Evolutionary conservation across 2,797 vertebrate genomes (phyloP).

Genomic region (Chelmon rostratus): DNA sequence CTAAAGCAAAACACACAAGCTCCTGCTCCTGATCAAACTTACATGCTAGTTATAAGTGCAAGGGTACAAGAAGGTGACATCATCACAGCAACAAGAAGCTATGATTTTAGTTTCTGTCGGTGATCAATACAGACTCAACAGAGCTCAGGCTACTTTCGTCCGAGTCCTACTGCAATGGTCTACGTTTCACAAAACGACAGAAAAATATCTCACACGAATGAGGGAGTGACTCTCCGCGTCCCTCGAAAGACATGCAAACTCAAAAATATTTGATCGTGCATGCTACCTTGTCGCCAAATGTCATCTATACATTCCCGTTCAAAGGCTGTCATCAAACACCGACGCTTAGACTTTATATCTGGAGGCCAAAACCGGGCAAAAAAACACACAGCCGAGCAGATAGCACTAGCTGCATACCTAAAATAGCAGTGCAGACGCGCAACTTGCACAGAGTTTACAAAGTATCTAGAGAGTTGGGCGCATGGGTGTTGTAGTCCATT

Average conservation of each 20-base stretch:
- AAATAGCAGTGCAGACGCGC: slow-evolving; percentile 83
- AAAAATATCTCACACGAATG: slow-evolving; percentile 42
- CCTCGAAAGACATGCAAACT: slow-evolving; percentile 56
- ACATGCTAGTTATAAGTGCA: slow-evolving; percentile 25
- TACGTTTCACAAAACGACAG: slow-evolving; percentile 29
- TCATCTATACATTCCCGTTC: slow-evolving; percentile 21
- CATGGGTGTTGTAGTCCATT: slow-evolving; percentile 87
- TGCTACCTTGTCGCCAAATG: slow-evolving; percentile 48
- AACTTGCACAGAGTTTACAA: slow-evolving; percentile 91
- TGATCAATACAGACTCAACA: neutral
- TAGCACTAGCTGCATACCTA: slow-evolving; percentile 82
- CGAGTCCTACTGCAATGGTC: slow-evolving; percentile 15
- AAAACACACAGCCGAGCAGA: slow-evolving; percentile 59
- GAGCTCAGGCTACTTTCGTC: neutral
- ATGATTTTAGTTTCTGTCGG: neutral
- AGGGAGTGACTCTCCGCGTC: slow-evolving; percentile 64
- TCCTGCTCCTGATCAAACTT: slow-evolving; percentile 27
- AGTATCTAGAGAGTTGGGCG: slow-evolving; percentile 82
- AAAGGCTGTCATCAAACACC: slow-evolving; percentile 35
- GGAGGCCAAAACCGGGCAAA: slow-evolving; percentile 42
- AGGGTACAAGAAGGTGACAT: slow-evolving; percentile 64
- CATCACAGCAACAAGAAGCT: slow-evolving; percentile 40
- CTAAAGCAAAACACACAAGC: slow-evolving; percentile 21
- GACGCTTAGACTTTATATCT: slow-evolving; percentile 12
- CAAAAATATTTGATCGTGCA: slow-evolving; percentile 22